phyloP scores from a whole-genome alignment of 2,113 vertebrate species.

The Bombycilla garrulus region DNA sequence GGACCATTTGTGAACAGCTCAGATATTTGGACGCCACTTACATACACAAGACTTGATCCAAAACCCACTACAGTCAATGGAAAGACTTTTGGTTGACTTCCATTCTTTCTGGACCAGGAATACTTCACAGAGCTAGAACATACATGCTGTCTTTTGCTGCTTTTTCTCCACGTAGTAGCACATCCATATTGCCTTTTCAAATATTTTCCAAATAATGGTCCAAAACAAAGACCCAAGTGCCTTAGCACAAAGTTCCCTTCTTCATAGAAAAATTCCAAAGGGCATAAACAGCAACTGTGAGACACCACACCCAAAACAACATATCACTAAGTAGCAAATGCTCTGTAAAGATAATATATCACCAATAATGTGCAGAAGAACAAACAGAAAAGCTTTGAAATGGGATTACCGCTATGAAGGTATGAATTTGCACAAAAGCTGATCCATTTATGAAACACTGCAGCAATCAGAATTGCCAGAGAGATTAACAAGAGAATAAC shows the following conservation, averaged over 20 bases:
- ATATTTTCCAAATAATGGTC: conserved; percentile 30
- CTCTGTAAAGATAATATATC: neutral
- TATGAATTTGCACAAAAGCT: neutral
- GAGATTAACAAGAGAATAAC: neutral
- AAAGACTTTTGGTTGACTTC: conserved; percentile 58
- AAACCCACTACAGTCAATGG: conserved; percentile 26
- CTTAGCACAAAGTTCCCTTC: conserved; percentile 22
- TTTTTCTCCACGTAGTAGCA: conserved; percentile 26
- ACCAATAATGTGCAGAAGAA: neutral
- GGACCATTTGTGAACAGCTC: conserved; percentile 43
- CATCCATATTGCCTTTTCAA: neutral
- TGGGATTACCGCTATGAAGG: neutral
- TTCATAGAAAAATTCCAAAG: neutral
- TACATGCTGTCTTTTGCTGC: neutral
- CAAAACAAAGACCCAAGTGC: conserved; percentile 31
- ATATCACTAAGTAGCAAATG: neutral
- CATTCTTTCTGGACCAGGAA: neutral
- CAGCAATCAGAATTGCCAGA: neutral
- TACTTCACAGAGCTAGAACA: conserved; percentile 12
- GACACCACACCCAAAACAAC: neutral
- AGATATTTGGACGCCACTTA: conserved; percentile 30
- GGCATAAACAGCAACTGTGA: neutral
- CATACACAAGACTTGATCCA: conserved; percentile 25
- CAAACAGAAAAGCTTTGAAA: neutral
- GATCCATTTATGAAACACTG: neutral